Conservation (phyloP, 2,797 vertebrate genomes). For the Linurgus olivaceus region DNA sequence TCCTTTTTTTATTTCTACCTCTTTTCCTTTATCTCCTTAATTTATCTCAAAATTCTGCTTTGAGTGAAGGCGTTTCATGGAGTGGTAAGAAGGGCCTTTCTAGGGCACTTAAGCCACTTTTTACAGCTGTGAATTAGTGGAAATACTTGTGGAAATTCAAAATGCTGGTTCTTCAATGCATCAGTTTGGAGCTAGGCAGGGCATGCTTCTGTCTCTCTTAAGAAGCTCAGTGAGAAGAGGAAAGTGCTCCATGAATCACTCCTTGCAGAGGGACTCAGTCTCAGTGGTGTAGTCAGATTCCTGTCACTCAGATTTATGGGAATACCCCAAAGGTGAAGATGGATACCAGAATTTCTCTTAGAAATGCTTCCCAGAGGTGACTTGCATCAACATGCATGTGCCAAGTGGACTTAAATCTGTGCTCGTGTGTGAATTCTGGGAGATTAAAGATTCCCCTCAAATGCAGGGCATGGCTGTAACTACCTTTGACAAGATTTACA, state of each 20-base stretch:
- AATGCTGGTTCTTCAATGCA: neutral
- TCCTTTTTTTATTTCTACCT: neutral
- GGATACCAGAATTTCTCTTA: neutral
- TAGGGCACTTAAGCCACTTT: neutral
- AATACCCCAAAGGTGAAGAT: neutral
- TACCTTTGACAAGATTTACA: neutral
- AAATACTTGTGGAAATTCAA: neutral
- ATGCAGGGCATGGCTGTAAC: neutral
- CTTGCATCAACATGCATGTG: neutral
- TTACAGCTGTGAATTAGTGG: neutral
- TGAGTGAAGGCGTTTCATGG: neutral
- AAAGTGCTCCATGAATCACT: neutral
- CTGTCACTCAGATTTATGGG: neutral
- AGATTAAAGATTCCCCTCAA: neutral
- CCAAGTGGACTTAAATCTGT: neutral
- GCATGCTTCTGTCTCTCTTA: rapidly evolving
- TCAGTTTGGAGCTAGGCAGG: neutral
- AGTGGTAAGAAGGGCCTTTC: neutral
- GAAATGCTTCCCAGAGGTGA: neutral
- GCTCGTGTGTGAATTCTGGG: neutral
- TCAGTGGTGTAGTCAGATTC: neutral
- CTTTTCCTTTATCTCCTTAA: neutral
- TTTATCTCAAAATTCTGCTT: neutral
- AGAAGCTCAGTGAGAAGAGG: neutral
- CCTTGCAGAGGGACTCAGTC: neutral